phyloP scores from a whole-genome alignment of 2,888 invertebrate species.

The Biston betularia region DNA sequence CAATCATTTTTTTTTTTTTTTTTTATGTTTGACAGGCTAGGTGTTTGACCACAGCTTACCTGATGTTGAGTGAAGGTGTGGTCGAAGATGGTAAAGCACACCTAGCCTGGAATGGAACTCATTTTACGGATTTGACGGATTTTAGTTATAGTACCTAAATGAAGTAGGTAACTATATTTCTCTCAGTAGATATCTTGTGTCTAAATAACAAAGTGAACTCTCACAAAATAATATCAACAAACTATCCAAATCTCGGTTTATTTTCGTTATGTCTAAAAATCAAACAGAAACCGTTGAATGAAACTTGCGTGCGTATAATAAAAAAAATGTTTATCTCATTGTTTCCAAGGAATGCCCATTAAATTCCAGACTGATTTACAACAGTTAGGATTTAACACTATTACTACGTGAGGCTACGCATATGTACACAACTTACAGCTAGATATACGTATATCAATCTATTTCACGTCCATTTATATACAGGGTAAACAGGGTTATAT shows the following conservation, averaged over 20 bases:
- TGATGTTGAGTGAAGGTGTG: too few species aligned
- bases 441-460: neutral
- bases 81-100: too few species aligned
- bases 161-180: neutral
- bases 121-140: too few species aligned
- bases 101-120: too few species aligned
- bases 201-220: constrained; percentile 3
- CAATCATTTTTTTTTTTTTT: too few species aligned
- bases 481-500: neutral
- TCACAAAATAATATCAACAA: constrained; percentile 1
- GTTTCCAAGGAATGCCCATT: constrained; percentile 36
- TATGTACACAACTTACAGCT: neutral
- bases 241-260: constrained; percentile 10
- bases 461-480: neutral
- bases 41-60: too few species aligned
- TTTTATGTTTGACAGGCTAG: too few species aligned
- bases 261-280: constrained; percentile 23
- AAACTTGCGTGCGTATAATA: constrained; percentile 36
- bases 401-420: constrained; percentile 26
- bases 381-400: constrained; percentile 27
- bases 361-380: constrained; percentile 39
- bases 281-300: constrained; percentile 33
- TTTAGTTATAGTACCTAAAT: too few species aligned
- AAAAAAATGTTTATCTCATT: constrained; percentile 41
- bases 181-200: neutral